Evolutionary conservation across 2,888 invertebrate genomes (phyloP).

Genomic region (Proisotoma minuta): DNA sequence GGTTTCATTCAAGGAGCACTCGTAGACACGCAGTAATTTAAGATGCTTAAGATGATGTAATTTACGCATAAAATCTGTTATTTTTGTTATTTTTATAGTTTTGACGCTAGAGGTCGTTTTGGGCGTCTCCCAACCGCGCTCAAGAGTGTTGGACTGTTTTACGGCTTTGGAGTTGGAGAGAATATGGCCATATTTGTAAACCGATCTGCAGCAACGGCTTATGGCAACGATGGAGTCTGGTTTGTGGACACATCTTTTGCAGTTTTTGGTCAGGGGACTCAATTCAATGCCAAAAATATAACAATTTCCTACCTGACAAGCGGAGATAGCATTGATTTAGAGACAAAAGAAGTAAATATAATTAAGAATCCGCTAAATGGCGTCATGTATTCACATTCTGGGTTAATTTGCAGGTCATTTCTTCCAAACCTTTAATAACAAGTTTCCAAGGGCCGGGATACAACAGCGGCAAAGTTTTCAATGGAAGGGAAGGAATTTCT

Average conservation of each 20-base stretch:
- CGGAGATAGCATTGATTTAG: conserved; percentile 12
- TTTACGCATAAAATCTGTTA: background rate
- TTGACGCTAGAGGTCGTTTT: conserved; percentile 33
- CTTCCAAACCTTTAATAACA: conserved; percentile 12
- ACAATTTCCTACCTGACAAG: conserved; percentile 15
- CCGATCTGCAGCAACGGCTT: conserved; percentile 10
- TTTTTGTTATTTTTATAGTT: conserved; percentile 17
- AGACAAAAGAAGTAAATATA: background rate
- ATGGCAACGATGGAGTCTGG: conserved; percentile 25
- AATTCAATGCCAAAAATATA: conserved; percentile 11
- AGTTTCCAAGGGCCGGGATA: background rate
- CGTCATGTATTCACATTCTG: background rate
- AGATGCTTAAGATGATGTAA: background rate
- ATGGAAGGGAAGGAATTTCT: conserved; percentile 10
- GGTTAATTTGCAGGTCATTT: background rate
- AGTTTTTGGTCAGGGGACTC: background rate
- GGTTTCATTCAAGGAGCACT: conserved; percentile 24
- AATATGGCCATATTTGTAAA: conserved; percentile 25
- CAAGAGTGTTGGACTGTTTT: conserved; percentile 1
- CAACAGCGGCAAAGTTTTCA: conserved; percentile 16
- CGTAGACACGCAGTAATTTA: conserved; percentile 27
- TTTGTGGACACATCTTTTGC: conserved; percentile 19
- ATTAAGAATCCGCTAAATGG: background rate
- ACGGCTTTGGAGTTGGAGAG: conserved; percentile 30
- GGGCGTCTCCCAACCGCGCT: conserved; percentile 19